A percentile compares a stretch with the other conserved stretches of the same genome.
Conservation (phyloP, 2,797 vertebrate species). For the Uromys caudimaculatus region DNA sequence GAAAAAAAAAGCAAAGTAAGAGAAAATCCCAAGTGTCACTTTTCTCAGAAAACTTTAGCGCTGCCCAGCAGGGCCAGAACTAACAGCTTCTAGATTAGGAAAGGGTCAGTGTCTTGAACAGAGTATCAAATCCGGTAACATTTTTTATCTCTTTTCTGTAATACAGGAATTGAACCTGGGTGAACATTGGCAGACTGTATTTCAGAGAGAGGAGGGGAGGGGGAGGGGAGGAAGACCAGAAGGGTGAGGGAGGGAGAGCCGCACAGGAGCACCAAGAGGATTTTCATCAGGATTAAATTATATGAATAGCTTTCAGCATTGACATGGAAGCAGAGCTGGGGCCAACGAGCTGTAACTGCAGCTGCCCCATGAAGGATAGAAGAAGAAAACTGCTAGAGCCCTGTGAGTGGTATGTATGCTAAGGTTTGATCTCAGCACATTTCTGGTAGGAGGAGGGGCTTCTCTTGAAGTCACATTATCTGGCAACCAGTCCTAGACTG, state of each 20-base stretch:
- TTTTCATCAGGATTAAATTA: slow-evolving; percentile 90
- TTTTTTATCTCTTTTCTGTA: slow-evolving; percentile 62
- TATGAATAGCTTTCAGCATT: slow-evolving; percentile 90
- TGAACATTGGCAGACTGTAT: slow-evolving; percentile 63
- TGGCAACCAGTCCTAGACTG: slow-evolving; percentile 88
- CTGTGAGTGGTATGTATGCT: slow-evolving; percentile 89
- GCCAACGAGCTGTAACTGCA: slow-evolving; percentile 89
- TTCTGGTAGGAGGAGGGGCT: slow-evolving; percentile 65
- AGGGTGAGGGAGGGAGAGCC: slow-evolving; percentile 58
- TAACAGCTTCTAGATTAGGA: slow-evolving; percentile 29
- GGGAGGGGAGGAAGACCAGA: background rate
- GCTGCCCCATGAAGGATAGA: slow-evolving; percentile 91
- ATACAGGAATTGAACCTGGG: slow-evolving; percentile 63
- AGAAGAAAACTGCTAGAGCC: slow-evolving; percentile 90
- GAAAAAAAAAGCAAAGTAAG: slow-evolving; percentile 20
- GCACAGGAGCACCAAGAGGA: slow-evolving; percentile 63
- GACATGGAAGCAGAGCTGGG: slow-evolving; percentile 85
- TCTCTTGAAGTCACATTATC: slow-evolving; percentile 90
- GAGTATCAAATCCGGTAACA: slow-evolving; percentile 50
- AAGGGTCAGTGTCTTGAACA: slow-evolving; percentile 33
- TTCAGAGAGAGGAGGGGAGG: slow-evolving; percentile 68
- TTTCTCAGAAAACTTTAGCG: slow-evolving; percentile 30
- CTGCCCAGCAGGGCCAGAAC: background rate
- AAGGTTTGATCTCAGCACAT: slow-evolving; percentile 85
- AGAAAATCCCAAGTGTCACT: slow-evolving; percentile 5